Base-by-base conservation (phyloP, 2,113 vertebrate species). In the Calidris pugnax region DNA sequence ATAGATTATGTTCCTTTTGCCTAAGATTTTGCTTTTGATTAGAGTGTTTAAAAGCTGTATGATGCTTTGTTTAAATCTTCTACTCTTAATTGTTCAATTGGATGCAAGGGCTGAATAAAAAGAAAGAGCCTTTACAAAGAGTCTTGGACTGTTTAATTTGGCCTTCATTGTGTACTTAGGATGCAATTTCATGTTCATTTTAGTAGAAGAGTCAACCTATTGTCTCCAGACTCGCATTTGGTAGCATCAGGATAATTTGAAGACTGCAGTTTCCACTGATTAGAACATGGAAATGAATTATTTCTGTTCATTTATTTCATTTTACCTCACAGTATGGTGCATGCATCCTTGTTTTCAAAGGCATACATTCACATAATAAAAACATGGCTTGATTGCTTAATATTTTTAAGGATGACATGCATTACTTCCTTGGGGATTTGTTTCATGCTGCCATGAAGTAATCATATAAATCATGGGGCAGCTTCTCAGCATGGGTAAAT, bases 211-310 rank as follows among this genome's bases (percentile, higher is more conserved):
- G 83, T 85, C 92, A 92, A 90, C 92, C 73, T 92, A 41, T 94
- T 96, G 86, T 97, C 90, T 93, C 74, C 51, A 94, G 89, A 55
- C 47, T 94, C 55, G 0, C 33, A 66, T 93, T 93, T 85, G 60
- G 71, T 87, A 92, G 82, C 68, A 78, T 87, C 77, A 80, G 71
- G 41, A 53, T 93, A 96, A 95, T 92, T 66, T 55, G 92, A 96
- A 96, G 89, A 87, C 82, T 83, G 53, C 62, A 20, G 66, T 91
- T 95, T 89, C 91, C 97, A 96, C 98, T 98, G 98, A 98, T 98
- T 98, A 98, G 98, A 98, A 98, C 94, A 97, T 98, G 98, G 97
- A 97, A 97, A 98, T 98, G 97, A 98, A 98, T 98, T 98, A 98
- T 98, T 98, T 98, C 98, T 98, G 98, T 98, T 98, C 92, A 97